A percentile compares a stretch with the other conserved stretches of the same genome.
Conservation (phyloP, 2,113 vertebrate species). For the Sinosuthora webbiana region DNA sequence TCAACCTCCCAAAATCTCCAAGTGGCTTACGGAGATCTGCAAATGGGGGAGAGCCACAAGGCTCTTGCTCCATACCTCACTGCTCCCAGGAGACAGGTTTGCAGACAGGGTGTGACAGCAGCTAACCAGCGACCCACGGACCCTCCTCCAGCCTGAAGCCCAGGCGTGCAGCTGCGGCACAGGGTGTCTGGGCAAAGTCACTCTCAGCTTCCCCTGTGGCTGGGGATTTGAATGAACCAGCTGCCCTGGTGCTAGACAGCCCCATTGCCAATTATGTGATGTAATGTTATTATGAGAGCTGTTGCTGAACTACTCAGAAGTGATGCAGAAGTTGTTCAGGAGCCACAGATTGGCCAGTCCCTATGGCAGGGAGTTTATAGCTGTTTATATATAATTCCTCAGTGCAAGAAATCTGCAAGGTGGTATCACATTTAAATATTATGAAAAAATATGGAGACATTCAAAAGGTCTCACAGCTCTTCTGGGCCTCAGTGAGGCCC, state of each 20-base stretch:
- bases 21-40: neutral
- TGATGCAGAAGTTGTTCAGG: neutral
- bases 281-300: neutral
- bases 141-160: neutral
- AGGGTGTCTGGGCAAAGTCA: neutral
- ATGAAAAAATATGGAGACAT: neutral
- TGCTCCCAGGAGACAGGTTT: neutral
- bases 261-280: neutral
- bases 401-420: neutral
- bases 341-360: neutral
- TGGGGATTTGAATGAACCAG: neutral
- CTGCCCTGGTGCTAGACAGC: neutral
- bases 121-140: fast-evolving
- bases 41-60: neutral
- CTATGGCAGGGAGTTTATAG: neutral
- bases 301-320: neutral
- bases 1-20: neutral
- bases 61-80: fast-evolving
- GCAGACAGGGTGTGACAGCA: neutral
- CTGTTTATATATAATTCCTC: neutral
- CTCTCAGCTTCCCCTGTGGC: neutral
- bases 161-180: fast-evolving
- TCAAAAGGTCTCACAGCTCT: neutral
- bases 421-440: neutral
- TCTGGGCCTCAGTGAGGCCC: neutral